Percentiles rank a stretch among this genome's conserved stretches.
Evolutionary conservation across 1,140 invertebrate species (phyloP).

Genomic region (Archivesica marissinica): DNA sequence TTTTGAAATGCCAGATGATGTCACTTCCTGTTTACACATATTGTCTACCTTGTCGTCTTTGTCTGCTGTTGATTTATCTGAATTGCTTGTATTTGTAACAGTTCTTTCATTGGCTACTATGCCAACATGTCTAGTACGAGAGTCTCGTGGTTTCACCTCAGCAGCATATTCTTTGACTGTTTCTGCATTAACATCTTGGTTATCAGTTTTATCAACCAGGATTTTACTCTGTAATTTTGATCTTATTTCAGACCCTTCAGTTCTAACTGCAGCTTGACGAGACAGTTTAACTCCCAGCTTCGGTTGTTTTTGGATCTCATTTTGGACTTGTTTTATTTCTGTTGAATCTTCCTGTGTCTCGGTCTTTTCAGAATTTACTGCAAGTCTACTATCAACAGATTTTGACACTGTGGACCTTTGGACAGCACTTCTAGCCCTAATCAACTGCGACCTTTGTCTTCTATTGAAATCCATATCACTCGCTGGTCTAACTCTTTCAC

Average conservation of each 20-base stretch:
- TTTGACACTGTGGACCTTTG: neutral
- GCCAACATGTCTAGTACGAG: conserved; percentile 4
- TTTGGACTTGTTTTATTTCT: neutral
- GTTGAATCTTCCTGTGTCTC: neutral
- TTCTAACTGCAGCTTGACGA: conserved; percentile 32
- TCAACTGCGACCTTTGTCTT: neutral
- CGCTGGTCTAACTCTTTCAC: conserved; percentile 5
- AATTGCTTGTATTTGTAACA: neutral
- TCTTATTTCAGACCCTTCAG: conserved; percentile 22
- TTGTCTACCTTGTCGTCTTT: neutral
- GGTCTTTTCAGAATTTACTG: neutral
- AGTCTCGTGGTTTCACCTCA: neutral
- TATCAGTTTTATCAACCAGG: neutral
- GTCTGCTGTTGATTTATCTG: neutral
- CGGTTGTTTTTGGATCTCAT: neutral
- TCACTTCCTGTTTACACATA: conserved; percentile 31
- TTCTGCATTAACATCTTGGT: neutral
- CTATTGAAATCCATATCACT: conserved; percentile 35
- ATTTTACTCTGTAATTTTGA: conserved; percentile 28
- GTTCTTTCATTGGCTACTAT: conserved; percentile 10
- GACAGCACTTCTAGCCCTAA: conserved; percentile 9
- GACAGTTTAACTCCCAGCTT: conserved; percentile 27
- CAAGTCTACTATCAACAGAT: conserved; percentile 19
- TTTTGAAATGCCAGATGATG: conserved; percentile 33
- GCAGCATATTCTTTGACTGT: neutral